A percentile compares a stretch with the other conserved stretches of the same genome.
Conservation (phyloP, 1,140 invertebrate species). For the Pararge aegeria region DNA sequence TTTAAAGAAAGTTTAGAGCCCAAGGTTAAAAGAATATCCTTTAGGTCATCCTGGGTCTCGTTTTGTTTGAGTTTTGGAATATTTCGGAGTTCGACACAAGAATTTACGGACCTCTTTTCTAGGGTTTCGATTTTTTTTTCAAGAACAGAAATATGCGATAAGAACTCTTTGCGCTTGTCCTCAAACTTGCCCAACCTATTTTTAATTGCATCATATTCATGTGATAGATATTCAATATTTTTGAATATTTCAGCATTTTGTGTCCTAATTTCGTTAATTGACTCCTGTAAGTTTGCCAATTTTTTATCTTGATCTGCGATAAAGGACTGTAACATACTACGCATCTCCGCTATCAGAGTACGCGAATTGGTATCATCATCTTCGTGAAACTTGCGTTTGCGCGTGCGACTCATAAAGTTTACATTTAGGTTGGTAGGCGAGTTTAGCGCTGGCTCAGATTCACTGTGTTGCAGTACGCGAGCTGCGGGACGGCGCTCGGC, state of each 20-base stretch:
- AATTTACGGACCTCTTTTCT: constrained; percentile 7
- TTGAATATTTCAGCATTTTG: constrained; percentile 11
- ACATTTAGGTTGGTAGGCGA: constrained; percentile 8
- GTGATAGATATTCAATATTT: constrained; percentile 15
- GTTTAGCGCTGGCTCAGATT: constrained; percentile 11
- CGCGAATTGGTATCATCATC: constrained; percentile 7
- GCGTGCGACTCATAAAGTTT: neutral
- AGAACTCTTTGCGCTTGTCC: constrained; percentile 5
- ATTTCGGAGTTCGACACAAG: constrained; percentile 15
- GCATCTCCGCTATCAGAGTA: constrained; percentile 6
- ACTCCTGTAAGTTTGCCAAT: constrained; percentile 8
- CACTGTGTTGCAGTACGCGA: constrained; percentile 5
- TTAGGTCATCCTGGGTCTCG: no score
- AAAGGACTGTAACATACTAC: constrained; percentile 8
- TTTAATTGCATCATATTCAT: constrained; percentile 14
- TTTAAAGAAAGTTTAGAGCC: no score
- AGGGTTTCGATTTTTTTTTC: constrained; percentile 14
- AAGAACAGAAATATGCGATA: constrained; percentile 10
- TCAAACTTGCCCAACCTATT: constrained; percentile 13
- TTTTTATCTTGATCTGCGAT: constrained; percentile 10
- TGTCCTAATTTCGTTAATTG: constrained; percentile 10
- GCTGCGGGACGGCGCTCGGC: constrained; percentile 9
- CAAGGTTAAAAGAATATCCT: constrained; percentile 11
- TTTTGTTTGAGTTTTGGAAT: constrained; percentile 15
- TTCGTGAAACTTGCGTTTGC: constrained; percentile 11